Evolutionary conservation across 2,113 vertebrate species (phyloP).

Genomic region (Caracal caracal): DNA sequence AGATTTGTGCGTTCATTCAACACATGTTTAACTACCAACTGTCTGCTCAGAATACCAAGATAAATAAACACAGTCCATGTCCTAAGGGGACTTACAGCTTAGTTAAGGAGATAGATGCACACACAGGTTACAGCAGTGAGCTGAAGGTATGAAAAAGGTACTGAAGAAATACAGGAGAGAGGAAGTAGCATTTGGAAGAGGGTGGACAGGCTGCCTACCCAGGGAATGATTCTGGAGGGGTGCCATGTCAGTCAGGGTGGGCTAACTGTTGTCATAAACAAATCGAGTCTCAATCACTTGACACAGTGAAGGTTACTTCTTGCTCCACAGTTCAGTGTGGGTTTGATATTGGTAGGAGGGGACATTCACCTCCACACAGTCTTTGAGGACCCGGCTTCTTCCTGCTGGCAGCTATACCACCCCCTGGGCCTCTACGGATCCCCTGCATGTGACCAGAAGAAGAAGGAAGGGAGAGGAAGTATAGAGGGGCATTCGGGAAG

Average conservation of each 20-base stretch:
- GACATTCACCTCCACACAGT: neutral
- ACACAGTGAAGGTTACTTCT: neutral
- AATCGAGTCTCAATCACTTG: neutral
- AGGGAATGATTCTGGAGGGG: neutral
- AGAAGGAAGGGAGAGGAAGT: neutral
- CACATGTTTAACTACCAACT: neutral
- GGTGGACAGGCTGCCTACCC: neutral
- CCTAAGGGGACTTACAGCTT: neutral
- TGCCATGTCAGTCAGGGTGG: neutral
- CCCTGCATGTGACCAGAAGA: neutral
- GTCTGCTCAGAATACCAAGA: neutral
- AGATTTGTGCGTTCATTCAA: neutral
- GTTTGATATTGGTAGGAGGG: neutral
- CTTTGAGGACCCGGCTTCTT: neutral
- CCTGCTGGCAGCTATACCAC: neutral
- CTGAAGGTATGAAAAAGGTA: neutral
- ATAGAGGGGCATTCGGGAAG: rapidly evolving
- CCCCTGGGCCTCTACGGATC: neutral
- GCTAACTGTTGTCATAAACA: neutral
- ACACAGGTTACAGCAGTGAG: neutral
- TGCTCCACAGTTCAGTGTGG: too few relatives aligned
- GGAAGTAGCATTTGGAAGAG: neutral
- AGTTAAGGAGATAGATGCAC: neutral
- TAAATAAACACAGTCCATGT: neutral
- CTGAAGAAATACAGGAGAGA: neutral